These are phyloP conservation scores for Andrena praecox DNA, from an alignment of 2,888 invertebrate genomes.

Conservation along the genomic window DNA sequence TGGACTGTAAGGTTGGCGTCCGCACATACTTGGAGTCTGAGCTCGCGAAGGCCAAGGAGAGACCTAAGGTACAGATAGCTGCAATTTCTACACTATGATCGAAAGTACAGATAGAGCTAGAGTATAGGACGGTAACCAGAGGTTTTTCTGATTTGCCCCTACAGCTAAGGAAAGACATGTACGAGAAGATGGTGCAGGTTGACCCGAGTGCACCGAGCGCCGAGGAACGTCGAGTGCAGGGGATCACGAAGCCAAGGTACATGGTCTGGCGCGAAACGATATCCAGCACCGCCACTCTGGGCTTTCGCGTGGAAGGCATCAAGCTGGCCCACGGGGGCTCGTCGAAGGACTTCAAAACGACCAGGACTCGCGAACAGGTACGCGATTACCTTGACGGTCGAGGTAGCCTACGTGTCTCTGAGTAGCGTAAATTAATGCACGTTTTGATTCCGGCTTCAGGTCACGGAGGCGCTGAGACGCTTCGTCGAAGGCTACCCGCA, in stretches of 20 bases:
- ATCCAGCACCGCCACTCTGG: slow-evolving; percentile 97
- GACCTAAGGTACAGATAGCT: slow-evolving; percentile 90
- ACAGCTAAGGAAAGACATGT: slow-evolving; percentile 92
- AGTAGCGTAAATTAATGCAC: not conserved
- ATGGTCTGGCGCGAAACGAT: slow-evolving; percentile 99
- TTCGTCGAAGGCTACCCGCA: slow-evolving; percentile 93
- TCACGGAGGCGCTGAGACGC: slow-evolving; percentile 92
- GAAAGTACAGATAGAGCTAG: not conserved
- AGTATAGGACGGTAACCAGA: not conserved
- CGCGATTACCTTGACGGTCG: not conserved
- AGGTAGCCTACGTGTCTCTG: not conserved
- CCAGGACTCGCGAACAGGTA: slow-evolving; percentile 92
- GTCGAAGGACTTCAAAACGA: slow-evolving; percentile 98
- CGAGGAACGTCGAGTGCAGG: slow-evolving; percentile 95
- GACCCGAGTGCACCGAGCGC: slow-evolving; percentile 95
- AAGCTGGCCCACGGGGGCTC: slow-evolving; percentile 95
- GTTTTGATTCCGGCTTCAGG: slow-evolving; percentile 80
- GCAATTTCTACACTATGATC: not conserved
- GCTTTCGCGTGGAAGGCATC: slow-evolving; percentile 98
- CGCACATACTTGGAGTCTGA: slow-evolving; percentile 98
- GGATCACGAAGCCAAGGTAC: slow-evolving; percentile 97
- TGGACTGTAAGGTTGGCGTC: slow-evolving; percentile 98
- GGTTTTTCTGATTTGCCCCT: not conserved
- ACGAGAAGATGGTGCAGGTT: slow-evolving; percentile 98
- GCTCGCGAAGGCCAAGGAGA: slow-evolving; percentile 96